Base-by-base conservation (phyloP, 1,140 invertebrate genomes). In the Tetranychus urticae region DNA sequence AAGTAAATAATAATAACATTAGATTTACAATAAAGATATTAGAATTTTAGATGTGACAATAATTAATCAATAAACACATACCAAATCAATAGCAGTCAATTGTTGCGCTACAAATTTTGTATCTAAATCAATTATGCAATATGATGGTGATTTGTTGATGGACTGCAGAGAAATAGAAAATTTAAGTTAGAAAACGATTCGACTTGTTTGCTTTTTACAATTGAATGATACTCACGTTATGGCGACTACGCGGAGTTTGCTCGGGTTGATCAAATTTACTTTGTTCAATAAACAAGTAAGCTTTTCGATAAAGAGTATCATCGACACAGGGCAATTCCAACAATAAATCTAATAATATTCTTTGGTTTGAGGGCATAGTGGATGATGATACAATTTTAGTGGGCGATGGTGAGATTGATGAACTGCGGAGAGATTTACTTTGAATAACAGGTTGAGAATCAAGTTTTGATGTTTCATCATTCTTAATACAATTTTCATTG, bases 11-110 rank as follows among this genome's bases (percentile, higher is more conserved):
- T 42, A 34, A 56, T 31, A 39, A 12, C 56, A 7, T 8, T 45
- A 14, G 14, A 34, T 6, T 48, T 8, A 13, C 34, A 47, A 48
- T 23, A 0, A 23, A 23, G 23, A 23, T 23, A 23, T 23, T 0
- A 23, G 6, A 58, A 23, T 23, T 0, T 23, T 0, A 23, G 6
- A 58, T 36, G 34, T 23, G 3, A 12, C 12, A n/a, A 31, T 3
- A 31, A n/a, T 4, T 23, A 33, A 33, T 55, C 54, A 23, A 47
- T 23, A 58, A 54, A 31, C 39, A 58, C 48, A 14, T 46, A 63
- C 62, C 61, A 65, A 57, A 63, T 65, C 64, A 45, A 65, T 65
- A 34, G 64, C 64, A 7, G 64, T 65, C 34, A 65, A 52, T 46
- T 65, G 64, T 42, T 65, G 64, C 1, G 64, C 64, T 5, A 65